Evolutionary conservation across 2,113 vertebrate species (phyloP).

Genomic region (Otocyon megalotis): DNA sequence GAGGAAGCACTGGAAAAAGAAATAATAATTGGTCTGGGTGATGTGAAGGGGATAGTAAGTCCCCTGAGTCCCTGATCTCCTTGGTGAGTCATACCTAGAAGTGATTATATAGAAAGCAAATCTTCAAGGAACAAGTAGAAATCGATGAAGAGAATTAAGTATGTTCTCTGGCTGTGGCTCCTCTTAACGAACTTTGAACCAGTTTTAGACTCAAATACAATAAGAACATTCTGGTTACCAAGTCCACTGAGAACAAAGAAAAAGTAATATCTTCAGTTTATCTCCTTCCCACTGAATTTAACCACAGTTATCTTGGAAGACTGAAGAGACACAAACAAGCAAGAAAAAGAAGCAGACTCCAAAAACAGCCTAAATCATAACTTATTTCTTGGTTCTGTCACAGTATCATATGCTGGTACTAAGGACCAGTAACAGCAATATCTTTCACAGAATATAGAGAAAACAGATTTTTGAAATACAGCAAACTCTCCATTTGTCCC

Average conservation of each 20-base stretch:
- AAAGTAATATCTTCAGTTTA: background rate
- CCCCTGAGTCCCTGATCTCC: background rate
- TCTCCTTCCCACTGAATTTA: background rate
- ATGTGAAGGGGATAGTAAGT: background rate
- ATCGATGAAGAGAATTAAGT: background rate
- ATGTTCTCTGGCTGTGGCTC: background rate
- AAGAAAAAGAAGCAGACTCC: background rate
- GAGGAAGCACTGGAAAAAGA: background rate
- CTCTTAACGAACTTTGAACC: background rate
- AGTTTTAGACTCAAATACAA: background rate
- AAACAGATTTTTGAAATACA: background rate
- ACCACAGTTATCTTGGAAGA: background rate
- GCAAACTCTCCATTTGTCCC: background rate
- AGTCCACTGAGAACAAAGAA: background rate
- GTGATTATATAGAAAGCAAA: background rate
- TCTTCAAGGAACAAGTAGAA: background rate
- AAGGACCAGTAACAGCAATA: background rate
- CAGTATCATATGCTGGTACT: background rate
- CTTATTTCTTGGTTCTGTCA: background rate
- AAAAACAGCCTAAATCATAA: background rate
- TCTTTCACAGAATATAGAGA: background rate
- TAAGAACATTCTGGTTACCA: background rate
- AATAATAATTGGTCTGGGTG: background rate
- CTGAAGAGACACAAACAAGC: background rate
- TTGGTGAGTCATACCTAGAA: background rate